Evolutionary conservation across 2,113 vertebrate species (phyloP), one percentile per base, ranked within the genome.

Genomic region (Thalassarche chlororhynchos): DNA sequence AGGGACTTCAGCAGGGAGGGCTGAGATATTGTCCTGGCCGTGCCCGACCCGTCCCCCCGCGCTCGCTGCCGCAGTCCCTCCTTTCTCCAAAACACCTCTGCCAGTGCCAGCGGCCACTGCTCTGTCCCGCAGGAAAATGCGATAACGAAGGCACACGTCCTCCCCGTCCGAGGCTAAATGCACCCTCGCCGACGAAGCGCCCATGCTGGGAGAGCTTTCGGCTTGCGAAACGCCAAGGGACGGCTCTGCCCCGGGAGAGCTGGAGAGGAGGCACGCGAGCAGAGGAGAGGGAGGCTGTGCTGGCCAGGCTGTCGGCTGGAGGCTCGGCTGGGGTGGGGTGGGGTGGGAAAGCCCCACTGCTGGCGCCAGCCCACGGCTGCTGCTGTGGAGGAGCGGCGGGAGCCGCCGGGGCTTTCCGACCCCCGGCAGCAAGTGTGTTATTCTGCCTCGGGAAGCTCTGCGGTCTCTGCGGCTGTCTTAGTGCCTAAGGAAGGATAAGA

Each of bases 101-200:
- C 26, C 0, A 1, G 26, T 61, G 76, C 58, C 70, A 38, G 55
- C 0, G 1, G 44, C n/a, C 62, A 66, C 62, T 2, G 4, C 51
- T 36, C 40, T 21, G 26, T 91, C 60, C 42, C 17, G 0, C 1
- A 6, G 66, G 66, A 29, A 54, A 86, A n/a, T 5, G 40, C 5
- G 0, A 17, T 29, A 70, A 70, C 0, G 8, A 72, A 79, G 69
- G 51, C 3, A 5, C 6, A 3, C 2, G 7, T 55, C 44, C 42
- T 38, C 75, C 42, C 42, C 4, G 2, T 34, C 38, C 23, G 72
- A 90, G 58, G 51, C 65, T 46, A 52, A 69, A 71, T 11, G 36
- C 76, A 62, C n/a, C 42, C 52, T 87, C 4, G 17, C 66, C 4
- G 2, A 64, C 0, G 36, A 66, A 66, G 55, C 10, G 3, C 55